Evolutionary conservation across 2,797 vertebrate genomes (phyloP).

Genomic region (Girardinus metallicus): DNA sequence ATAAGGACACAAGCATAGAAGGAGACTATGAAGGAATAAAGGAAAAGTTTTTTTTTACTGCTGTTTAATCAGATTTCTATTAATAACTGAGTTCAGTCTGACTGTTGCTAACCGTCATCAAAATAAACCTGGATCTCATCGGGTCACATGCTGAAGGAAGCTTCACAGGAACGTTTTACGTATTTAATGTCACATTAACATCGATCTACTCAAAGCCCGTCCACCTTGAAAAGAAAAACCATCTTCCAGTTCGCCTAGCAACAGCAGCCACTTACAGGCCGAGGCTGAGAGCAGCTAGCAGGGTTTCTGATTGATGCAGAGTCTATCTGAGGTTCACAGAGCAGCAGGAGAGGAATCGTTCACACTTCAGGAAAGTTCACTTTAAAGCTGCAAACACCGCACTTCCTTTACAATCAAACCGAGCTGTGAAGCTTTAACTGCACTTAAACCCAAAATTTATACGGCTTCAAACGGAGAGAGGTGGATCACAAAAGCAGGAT

Average conservation of each 20-base stretch:
- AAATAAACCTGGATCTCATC: not conserved
- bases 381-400: conserved; percentile 13
- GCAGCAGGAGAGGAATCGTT: conserved; percentile 10
- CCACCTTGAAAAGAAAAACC: not conserved
- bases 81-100: not conserved
- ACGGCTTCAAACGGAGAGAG: not conserved
- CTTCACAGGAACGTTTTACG: not conserved
- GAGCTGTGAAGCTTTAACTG: not conserved
- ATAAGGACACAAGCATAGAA: not conserved
- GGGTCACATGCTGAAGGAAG: not conserved
- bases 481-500: not conserved
- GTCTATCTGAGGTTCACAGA: not conserved
- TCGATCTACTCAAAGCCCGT: not conserved
- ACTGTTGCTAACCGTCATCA: not conserved
- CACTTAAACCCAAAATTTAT: conserved; percentile 2
- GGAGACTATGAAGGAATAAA: not conserved
- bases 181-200: not conserved
- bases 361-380: not conserved
- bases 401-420: conserved; percentile 16
- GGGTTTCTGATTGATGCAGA: not conserved
- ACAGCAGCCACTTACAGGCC: not conserved
- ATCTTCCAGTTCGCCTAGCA: conserved; percentile 1
- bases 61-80: not conserved
- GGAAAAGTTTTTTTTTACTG: not conserved
- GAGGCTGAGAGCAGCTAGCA: not conserved